A percentile compares a stretch with the other conserved stretches of the same genome.
Conservation (phyloP, 1,140 invertebrate species). For the Drosophila mauritiana region DNA sequence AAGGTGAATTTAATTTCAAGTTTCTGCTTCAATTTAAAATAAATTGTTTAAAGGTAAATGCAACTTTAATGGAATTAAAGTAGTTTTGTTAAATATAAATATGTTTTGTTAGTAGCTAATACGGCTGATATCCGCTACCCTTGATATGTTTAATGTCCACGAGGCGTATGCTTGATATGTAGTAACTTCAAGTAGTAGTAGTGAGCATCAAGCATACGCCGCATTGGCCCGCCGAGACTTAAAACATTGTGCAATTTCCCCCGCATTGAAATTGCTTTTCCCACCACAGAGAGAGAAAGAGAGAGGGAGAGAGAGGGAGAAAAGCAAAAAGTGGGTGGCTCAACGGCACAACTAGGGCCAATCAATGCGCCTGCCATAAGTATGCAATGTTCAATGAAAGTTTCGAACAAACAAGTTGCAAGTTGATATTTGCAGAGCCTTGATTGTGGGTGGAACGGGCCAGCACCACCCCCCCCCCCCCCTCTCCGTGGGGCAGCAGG, state of each 20-base stretch:
- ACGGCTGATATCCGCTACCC: neutral
- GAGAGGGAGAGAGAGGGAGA: neutral
- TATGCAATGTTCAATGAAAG: constrained; percentile 62
- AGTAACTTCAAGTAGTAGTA: neutral
- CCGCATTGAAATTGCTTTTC: constrained; percentile 21
- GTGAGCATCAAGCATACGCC: constrained; percentile 36
- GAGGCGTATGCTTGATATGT: constrained; percentile 7
- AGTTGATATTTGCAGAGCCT: constrained; percentile 72
- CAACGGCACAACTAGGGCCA: constrained; percentile 16
- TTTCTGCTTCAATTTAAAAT: no score
- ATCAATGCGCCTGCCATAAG: constrained; percentile 46
- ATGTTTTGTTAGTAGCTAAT: neutral
- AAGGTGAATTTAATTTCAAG: no score
- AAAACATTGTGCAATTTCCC: constrained; percentile 34
- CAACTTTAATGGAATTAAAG: no score
- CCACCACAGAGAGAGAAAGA: neutral
- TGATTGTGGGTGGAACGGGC: constrained; percentile 47
- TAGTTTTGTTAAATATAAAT: neutral
- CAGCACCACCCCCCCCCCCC: neutral
- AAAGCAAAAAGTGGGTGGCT: neutral
- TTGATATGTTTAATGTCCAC: neutral
- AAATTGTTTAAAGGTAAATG: no score
- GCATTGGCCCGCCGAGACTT: constrained; percentile 37
- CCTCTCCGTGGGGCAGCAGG: neutral
- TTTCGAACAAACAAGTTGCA: constrained; percentile 66